Evolutionary conservation across 1,140 invertebrate species (phyloP).

Genomic region (Drosophila nannoptera): DNA sequence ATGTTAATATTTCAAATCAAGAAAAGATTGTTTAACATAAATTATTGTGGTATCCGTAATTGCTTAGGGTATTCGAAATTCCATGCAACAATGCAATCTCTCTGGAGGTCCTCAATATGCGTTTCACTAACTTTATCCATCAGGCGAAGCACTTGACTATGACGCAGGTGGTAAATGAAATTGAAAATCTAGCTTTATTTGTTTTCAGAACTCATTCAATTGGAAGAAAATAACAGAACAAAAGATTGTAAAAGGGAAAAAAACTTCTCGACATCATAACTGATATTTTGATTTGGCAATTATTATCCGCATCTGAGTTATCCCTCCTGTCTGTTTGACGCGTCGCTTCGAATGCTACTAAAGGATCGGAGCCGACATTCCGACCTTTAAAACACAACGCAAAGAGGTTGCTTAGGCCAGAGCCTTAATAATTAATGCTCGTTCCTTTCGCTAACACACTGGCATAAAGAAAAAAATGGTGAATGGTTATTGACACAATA

Average conservation of each 20-base stretch:
- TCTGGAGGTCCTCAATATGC: background rate
- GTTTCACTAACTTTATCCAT: constrained; percentile 7
- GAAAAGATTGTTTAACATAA: background rate
- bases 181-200: constrained; percentile 10
- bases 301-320: too few relatives aligned
- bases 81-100: background rate
- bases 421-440: too few relatives aligned
- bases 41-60: background rate
- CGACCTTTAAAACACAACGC: too few relatives aligned
- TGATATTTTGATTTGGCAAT: too few relatives aligned
- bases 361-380: too few relatives aligned
- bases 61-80: background rate
- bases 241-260: background rate
- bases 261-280: background rate
- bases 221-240: background rate
- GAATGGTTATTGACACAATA: too few relatives aligned
- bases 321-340: too few relatives aligned
- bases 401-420: too few relatives aligned
- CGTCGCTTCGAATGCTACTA: too few relatives aligned
- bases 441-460: too few relatives aligned
- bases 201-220: background rate
- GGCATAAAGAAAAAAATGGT: too few relatives aligned
- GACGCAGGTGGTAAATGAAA: constrained; percentile 13
- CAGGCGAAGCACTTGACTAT: constrained; percentile 3
- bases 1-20: too few relatives aligned